Base-by-base conservation (phyloP, 2,797 vertebrate species). In the Enteromius afrohamiltoni region DNA sequence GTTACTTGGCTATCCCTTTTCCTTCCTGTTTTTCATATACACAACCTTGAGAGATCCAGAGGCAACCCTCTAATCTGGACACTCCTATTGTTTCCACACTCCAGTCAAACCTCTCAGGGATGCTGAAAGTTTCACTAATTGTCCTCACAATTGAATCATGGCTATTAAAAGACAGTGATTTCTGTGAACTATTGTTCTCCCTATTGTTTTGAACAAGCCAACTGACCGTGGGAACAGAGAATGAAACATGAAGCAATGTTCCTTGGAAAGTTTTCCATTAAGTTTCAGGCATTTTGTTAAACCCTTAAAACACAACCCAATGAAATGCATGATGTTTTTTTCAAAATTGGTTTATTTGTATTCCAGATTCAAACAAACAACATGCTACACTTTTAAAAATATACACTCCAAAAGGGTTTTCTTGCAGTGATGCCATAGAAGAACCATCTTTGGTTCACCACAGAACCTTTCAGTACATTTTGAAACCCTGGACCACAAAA, bases 91-190 rank as follows among this genome's bases (percentile, higher is more conserved):
- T 91, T 88, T 78, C 86, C 69, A 86, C 19, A 71, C 37, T 74
- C 6, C 21, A 11, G 26, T 23, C 47, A 69, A 74, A 73, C 83
- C 81, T 85, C n/a, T 29, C 80, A 71, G 81, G 77, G 76, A 83
- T 58, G 2, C 80, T 82, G 40, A 85, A 87, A 91, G 80, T 93
- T 93, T 90, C 90, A 87, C 86, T 88, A 89, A 91, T 91, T 92
- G 91, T 93, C 87, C 73, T 65, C 0, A 26, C 47, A 88, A 62
- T 65, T 85, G 65, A 79, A 60, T 82, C 77, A 78, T 82, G 8
- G 31, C 42, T 85, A 79, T 90, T 79, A 85, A 58, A 85, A 90
- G 86, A 77, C 37, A 87, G 82, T 87, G 40, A 64, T 23, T 77
- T 68, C 16, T 16, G 45, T 90, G 83, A 83, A 29, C 42, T 60